Evolutionary conservation across 2,888 invertebrate genomes (phyloP).

Genomic region (Lycocerus yunnanus): DNA sequence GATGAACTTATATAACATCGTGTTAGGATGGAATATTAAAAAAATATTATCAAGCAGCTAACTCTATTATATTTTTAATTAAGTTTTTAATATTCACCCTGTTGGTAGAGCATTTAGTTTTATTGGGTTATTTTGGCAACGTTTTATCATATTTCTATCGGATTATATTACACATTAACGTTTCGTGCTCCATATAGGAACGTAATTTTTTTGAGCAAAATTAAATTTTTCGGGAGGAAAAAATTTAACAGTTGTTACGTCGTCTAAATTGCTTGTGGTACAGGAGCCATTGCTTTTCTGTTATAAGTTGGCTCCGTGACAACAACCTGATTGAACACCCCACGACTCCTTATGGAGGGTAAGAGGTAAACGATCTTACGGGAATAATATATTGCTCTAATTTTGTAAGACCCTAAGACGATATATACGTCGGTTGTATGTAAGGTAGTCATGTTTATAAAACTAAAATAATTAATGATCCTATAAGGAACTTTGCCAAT

Average conservation of each 20-base stretch:
- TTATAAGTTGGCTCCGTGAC: constrained; percentile 34
- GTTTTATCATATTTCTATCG: constrained; percentile 3
- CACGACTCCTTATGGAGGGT: constrained; percentile 21
- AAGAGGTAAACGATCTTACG: constrained; percentile 27
- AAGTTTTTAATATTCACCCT: constrained; percentile 25
- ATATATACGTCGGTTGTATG: constrained; percentile 20
- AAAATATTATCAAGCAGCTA: constrained; percentile 24
- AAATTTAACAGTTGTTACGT: constrained; percentile 28
- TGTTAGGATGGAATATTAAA: constrained; percentile 19
- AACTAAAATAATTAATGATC: constrained; percentile 27
- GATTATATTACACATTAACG: not conserved
- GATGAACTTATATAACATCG: constrained; percentile 25
- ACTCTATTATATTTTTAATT: constrained; percentile 29
- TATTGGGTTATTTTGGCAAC: constrained; percentile 13
- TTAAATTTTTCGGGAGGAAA: not conserved
- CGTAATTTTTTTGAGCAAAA: not conserved
- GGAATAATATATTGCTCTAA: constrained; percentile 28
- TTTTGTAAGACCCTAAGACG: constrained; percentile 23
- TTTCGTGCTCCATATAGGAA: not conserved
- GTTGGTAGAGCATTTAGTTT: constrained; percentile 19
- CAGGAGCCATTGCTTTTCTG: constrained; percentile 29
- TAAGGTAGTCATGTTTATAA: constrained; percentile 31
- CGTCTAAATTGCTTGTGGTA: constrained; percentile 26
- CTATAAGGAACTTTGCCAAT: constrained; percentile 30
- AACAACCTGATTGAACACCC: constrained; percentile 32